Evolutionary conservation across 2,888 invertebrate species (phyloP), one percentile per base, ranked within the genome.

Genomic region (Monochamus alternatus): DNA sequence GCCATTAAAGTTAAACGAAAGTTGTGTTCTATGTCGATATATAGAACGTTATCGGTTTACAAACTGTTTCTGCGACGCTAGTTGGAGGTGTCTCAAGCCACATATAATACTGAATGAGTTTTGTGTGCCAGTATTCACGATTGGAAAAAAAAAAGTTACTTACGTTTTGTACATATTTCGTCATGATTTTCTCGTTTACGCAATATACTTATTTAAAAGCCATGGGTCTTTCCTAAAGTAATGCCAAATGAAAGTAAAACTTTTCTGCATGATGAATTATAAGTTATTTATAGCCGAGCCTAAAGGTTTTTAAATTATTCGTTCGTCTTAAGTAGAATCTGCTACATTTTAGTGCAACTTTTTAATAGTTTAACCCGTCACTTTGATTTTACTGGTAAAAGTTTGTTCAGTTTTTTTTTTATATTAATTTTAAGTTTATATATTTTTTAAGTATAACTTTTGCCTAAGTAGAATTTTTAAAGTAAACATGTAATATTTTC

Each of bases 401-500:
- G 66, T 80, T 74, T 73, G 78, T 78, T 78, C 76, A 77, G 74
- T 75, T 76, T 74, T 22, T 74, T 22, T 22, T 38, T 76, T 74
- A 65, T 63, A 73, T 55, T 79, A 79, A 77, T 79, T 77, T 77
- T 79, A 86, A 86, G 85, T 86, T 86, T 84, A 85, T 85, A 85
- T 82, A 67, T 75, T 84, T 83, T 81, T 85, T 86, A 84, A 87
- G 83, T 82, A 82, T 86, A 86, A 85, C 82, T 83, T 85, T 85
- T 86, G 84, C 85, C 84, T 86, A 84, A 80, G 80, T 87, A 86
- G 85, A 85, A 84, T 85, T 84, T 84, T 84, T 85, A 81, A 79
- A 47, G 47, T 82, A 87, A 84, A 85, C 84, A 83, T 87, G 87
- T 88, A 88, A 85, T 86, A 85, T 86, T 87, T 81, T 78, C 77